These are phyloP conservation scores for Branchipolynoe longqiensis DNA, from an alignment of 2,888 invertebrate species.

Conservation along the genomic window DNA sequence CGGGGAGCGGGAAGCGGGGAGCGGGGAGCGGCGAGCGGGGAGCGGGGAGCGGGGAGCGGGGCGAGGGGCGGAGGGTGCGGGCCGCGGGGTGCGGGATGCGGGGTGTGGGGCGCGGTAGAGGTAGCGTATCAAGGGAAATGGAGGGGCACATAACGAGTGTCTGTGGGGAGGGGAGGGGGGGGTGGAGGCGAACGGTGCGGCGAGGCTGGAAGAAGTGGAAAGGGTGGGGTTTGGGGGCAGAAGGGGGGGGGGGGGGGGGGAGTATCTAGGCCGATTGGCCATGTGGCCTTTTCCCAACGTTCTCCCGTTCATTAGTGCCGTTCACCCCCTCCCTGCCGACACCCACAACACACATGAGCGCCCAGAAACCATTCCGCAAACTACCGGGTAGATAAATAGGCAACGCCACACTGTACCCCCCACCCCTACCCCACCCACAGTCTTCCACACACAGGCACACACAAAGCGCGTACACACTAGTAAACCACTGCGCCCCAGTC, in stretches of 20 bases:
- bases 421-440: not conserved
- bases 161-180: not conserved
- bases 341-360: not conserved
- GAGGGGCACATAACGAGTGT: too few species aligned
- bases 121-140: too few species aligned
- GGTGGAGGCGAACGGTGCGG: not conserved
- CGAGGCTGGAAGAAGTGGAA: not conserved
- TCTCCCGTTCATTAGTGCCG: not conserved
- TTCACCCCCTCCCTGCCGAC: not conserved
- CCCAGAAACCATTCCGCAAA: not conserved
- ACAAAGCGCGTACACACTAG: not conserved
- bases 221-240: not conserved
- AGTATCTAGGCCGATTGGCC: not conserved
- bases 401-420: not conserved
- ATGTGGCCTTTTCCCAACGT: slow-evolving; percentile 28
- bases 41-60: too few species aligned
- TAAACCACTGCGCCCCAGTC: not conserved
- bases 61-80: too few species aligned
- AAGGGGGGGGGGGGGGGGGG: not conserved
- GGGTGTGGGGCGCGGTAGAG: not conserved
- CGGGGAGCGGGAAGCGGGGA: too few species aligned
- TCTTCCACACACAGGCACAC: not conserved
- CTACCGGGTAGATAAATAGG: too few species aligned
- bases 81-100: too few species aligned
- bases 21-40: not conserved